These are phyloP conservation scores for Misgurnus mizolepis DNA, from an alignment of 2,113 vertebrate genomes.

Conservation along the genomic window DNA sequence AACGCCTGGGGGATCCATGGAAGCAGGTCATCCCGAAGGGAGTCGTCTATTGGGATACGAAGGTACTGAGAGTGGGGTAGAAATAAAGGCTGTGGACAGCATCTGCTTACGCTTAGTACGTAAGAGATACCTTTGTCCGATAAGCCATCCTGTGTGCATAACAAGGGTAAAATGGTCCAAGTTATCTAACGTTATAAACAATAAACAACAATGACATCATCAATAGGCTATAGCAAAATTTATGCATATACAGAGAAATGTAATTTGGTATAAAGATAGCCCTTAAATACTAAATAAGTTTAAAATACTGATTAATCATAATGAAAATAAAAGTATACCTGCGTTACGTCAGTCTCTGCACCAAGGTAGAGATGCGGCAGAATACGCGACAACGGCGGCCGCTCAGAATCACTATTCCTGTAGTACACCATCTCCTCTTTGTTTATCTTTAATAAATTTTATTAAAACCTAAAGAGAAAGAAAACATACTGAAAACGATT, in stretches of 20 bases:
- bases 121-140: slow-evolving; percentile 75
- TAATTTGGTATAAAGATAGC: no score
- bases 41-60: slow-evolving; percentile 80
- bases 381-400: slow-evolving; percentile 70
- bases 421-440: slow-evolving; percentile 68
- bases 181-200: no score
- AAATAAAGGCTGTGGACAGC: slow-evolving; percentile 76
- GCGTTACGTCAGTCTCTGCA: slow-evolving; percentile 78
- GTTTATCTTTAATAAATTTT: neutral
- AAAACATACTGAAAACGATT: neutral
- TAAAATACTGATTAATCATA: neutral
- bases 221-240: neutral
- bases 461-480: neutral
- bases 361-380: slow-evolving; percentile 80
- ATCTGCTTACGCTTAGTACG: slow-evolving; percentile 78
- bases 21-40: slow-evolving; percentile 78
- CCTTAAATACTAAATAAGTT: no score
- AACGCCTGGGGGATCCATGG: slow-evolving; percentile 79
- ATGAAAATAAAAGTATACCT: slow-evolving; percentile 61
- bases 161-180: neutral
- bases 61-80: slow-evolving; percentile 75
- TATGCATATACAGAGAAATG: no score
- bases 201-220: neutral
- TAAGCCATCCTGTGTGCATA: slow-evolving; percentile 68
- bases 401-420: slow-evolving; percentile 60